Percentiles rank a stretch among this genome's conserved stretches.
Conservation (phyloP, 1,140 invertebrate species). For the Oreohelix idahoensis region DNA sequence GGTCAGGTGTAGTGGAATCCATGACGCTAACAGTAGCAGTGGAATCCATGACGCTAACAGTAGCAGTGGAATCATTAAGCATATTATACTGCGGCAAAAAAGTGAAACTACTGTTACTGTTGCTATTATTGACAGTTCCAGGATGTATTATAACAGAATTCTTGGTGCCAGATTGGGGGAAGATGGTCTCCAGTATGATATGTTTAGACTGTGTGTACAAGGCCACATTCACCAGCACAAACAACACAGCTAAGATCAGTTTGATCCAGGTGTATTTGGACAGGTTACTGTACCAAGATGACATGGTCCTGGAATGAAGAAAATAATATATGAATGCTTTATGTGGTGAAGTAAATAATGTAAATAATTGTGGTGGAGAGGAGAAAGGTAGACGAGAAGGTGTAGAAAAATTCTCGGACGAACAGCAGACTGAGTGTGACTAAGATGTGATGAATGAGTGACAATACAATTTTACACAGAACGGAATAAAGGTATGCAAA, state of each 20-base stretch:
- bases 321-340: neutral
- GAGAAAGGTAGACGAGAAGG: too few species aligned
- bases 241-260: neutral
- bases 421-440: too few species aligned
- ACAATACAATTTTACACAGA: too few species aligned
- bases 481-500: too few species aligned
- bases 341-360: neutral
- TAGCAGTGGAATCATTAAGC: neutral
- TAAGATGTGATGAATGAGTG: too few species aligned
- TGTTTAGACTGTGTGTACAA: slow-evolving; percentile 1
- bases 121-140: neutral
- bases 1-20: neutral
- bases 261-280: neutral
- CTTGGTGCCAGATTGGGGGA: neutral
- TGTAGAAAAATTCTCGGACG: too few species aligned
- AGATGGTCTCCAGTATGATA: neutral
- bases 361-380: too few species aligned
- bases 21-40: neutral
- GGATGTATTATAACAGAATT: neutral
- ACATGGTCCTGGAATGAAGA: neutral
- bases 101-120: neutral
- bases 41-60: neutral
- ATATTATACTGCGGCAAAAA: neutral
- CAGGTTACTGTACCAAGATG: neutral
- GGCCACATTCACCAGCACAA: neutral